Conservation (phyloP, 1,140 invertebrate species). For the Pollicipes pollicipes region DNA sequence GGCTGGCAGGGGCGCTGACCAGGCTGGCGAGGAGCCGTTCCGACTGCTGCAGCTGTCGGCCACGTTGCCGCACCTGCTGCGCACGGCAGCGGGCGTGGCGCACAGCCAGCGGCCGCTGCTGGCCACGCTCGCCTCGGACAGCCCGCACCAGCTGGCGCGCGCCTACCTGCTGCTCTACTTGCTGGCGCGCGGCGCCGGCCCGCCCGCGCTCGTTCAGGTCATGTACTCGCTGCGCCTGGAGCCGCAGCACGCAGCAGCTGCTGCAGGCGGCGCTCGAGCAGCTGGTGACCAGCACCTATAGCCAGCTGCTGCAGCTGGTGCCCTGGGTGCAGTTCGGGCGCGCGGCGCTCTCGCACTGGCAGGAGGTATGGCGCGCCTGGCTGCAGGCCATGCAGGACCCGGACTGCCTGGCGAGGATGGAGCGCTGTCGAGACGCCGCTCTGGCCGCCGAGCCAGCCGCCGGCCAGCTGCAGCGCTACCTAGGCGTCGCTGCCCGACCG, state of each 20-base stretch:
- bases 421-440: neutral
- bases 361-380: neutral
- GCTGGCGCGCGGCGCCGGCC: neutral
- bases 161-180: neutral
- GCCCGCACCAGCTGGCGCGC: neutral
- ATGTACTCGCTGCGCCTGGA: neutral
- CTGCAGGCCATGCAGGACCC: neutral
- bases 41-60: neutral
- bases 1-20: neutral
- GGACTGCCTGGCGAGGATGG: neutral
- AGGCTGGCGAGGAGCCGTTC: neutral
- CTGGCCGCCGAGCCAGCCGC: neutral
- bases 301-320: neutral
- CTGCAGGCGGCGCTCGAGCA: neutral
- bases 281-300: neutral
- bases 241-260: neutral
- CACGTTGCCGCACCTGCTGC: neutral
- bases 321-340: neutral
- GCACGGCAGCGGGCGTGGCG: neutral
- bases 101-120: neutral
- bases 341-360: neutral
- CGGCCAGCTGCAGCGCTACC: neutral
- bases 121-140: neutral
- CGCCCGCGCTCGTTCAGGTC: neutral
- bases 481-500: neutral